Evolutionary conservation across 2,797 vertebrate species (phyloP).

Genomic region (Euphonia xanthogaster): DNA sequence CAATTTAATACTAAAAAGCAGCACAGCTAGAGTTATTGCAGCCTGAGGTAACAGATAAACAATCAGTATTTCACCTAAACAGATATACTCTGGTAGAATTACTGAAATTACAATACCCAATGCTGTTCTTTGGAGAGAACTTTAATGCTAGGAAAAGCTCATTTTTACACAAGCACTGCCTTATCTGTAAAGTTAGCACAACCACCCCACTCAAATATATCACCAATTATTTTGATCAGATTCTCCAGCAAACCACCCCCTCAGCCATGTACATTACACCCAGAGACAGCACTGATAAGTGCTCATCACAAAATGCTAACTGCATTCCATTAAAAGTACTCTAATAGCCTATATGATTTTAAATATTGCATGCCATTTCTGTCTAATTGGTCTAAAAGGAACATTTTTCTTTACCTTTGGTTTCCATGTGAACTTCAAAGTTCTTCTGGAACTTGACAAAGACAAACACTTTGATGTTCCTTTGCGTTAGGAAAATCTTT

Average conservation of each 20-base stretch:
- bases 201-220: neutral
- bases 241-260: neutral
- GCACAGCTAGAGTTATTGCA: neutral
- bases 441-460: slow-evolving; percentile 36
- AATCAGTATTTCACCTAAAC: neutral
- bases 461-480: slow-evolving; percentile 66
- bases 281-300: neutral
- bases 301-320: neutral
- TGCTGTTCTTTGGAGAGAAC: neutral
- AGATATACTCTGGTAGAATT: neutral
- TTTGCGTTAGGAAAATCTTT: slow-evolving; percentile 24
- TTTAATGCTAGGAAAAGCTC: neutral
- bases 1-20: neutral
- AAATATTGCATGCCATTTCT: neutral
- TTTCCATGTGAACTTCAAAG: neutral
- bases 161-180: neutral
- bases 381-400: slow-evolving; percentile 12
- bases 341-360: neutral
- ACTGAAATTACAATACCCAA: neutral
- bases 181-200: neutral
- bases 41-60: neutral
- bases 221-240: slow-evolving; percentile 35
- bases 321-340: neutral
- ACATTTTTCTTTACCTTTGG: slow-evolving; percentile 9
- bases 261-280: neutral